Conservation (phyloP, 2,797 vertebrate genomes). For the Mus spretus region DNA sequence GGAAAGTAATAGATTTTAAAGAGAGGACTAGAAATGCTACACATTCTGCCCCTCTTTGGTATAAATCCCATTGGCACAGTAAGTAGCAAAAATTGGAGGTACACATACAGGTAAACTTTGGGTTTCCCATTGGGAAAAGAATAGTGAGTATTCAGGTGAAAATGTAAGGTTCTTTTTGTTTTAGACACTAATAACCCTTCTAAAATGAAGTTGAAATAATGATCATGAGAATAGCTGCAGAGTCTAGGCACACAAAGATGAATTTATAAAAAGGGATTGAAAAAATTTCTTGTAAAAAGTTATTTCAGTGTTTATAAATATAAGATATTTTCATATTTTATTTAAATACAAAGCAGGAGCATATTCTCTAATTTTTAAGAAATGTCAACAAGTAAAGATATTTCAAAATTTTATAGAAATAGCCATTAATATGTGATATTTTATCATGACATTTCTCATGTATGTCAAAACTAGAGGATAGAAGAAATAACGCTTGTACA, state of each 20-base stretch:
- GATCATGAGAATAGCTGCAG: neutral
- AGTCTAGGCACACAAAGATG: slow-evolving; percentile 10
- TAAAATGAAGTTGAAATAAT: slow-evolving; percentile 14
- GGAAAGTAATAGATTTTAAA: neutral
- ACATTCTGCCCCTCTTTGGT: neutral
- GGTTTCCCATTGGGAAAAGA: neutral
- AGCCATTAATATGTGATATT: slow-evolving; percentile 20
- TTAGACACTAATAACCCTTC: slow-evolving; percentile 2
- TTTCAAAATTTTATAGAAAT: slow-evolving; percentile 5
- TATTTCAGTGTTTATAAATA: neutral
- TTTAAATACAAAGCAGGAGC: neutral
- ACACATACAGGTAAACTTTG: neutral
- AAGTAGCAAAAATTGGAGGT: neutral
- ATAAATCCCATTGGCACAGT: neutral
- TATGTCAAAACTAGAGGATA: neutral
- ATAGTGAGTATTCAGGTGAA: neutral
- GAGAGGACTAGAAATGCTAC: neutral
- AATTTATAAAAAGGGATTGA: neutral
- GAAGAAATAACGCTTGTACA: neutral
- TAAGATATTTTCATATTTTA: neutral
- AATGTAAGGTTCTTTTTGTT: neutral
- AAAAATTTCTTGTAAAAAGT: neutral
- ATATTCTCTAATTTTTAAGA: neutral
- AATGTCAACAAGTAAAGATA: neutral
- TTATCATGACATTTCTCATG: neutral